Base-by-base conservation (phyloP, 2,113 vertebrate species). In the Dasypus novemcinctus region DNA sequence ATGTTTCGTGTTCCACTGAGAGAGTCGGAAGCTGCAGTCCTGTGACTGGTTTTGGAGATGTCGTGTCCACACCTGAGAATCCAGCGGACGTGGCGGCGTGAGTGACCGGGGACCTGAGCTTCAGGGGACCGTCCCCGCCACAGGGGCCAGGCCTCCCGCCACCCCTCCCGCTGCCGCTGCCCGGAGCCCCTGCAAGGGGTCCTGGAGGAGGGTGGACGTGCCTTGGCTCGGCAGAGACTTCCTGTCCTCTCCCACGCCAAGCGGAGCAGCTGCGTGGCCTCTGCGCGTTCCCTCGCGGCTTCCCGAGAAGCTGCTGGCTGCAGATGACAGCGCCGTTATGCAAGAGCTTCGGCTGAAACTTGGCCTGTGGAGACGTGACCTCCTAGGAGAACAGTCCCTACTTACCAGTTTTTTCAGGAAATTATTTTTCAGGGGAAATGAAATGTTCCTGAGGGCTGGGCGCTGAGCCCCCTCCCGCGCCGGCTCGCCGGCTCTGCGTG, bases 291-390 rank as follows among this genome's bases (percentile, higher is more conserved):
- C 0, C 1, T 79, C 33, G 11, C 2, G 2, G 20, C 52, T 96
- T 95, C 87, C 80, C 71, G 63, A 78, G 91, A 95, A 95, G 74
- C 57, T 23, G 41, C 80, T 82, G 90, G 87, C 94, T 4, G 61
- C 2, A 31, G 18, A 33, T 1, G 0, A 59, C 31, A 38, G 29
- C 72, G 76, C 89, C 78, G 66, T 93, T 64, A 2, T n/a, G 66
- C 36, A 68, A 83, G 49, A 72, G 33, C 68, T 17, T 7, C n/a
- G 66, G 63, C 25, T 33, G 41, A 46, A 3, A 71, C 87, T 96
- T 79, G 84, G 84, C 72, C 92, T 17, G 6, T 11, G 3, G 11
- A 15, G 41, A 49, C 64, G 3, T 1, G 15, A 43, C 54, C 52
- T 68, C 82, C 52, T 52, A 1, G 1, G 81, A 92, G 5, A 36